Conservation (phyloP, 2,113 vertebrate species). For the Panthera leo region DNA sequence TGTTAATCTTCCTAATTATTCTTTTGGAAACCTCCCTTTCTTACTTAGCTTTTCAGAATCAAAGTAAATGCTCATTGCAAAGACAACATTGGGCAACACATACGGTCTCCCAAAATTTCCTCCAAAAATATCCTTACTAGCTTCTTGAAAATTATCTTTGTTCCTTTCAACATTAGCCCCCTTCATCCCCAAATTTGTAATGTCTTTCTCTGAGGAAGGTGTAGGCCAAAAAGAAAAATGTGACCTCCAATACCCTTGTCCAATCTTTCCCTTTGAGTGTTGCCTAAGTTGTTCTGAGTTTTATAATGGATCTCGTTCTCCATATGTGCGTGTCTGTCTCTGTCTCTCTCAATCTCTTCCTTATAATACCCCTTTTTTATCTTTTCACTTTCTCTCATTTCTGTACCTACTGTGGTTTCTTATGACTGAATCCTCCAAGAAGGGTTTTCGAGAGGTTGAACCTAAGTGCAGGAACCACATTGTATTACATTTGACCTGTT, state of each 20-base stretch:
- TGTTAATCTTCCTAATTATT: neutral
- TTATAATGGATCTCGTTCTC: neutral
- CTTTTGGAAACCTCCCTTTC: neutral
- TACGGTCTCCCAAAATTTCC: neutral
- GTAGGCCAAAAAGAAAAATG: neutral
- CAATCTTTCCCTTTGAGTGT: neutral
- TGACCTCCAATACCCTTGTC: neutral
- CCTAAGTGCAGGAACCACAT: neutral
- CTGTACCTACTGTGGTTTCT: neutral
- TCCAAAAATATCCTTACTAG: neutral
- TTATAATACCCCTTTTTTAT: neutral
- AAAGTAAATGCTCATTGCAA: neutral
- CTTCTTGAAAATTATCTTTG: neutral
- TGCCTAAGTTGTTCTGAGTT: neutral
- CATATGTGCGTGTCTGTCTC: neutral
- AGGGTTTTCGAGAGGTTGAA: neutral
- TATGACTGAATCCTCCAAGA: neutral
- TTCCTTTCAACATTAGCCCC: neutral
- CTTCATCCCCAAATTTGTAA: neutral
- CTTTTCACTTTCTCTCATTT: neutral
- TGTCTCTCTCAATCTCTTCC: neutral
- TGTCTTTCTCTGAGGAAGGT: neutral
- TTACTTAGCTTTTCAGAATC: neutral
- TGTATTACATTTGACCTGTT: neutral
- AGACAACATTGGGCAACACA: neutral